Percentiles rank a stretch among this genome's conserved stretches.
Conservation (phyloP, 37 sponge, comb jelly and placozoan species). For the Haliclona indistincta region DNA sequence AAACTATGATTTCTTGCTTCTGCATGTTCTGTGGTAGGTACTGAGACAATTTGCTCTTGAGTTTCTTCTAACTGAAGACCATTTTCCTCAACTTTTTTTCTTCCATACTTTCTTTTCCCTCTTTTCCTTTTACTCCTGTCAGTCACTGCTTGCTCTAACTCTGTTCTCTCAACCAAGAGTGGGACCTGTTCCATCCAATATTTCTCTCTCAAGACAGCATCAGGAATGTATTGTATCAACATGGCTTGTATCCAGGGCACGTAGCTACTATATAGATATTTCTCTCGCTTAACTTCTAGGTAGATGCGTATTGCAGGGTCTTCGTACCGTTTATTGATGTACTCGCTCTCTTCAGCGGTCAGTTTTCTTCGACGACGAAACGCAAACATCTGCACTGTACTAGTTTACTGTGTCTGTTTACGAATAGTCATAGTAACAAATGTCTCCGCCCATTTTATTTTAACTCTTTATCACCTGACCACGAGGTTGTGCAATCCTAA, state of each 20-base stretch:
- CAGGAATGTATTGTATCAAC: slow-evolving; percentile 20
- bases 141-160: neutral
- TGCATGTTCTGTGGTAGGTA: no score
- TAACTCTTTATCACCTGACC: neutral
- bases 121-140: neutral
- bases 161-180: neutral
- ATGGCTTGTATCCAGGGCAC: slow-evolving; percentile 48
- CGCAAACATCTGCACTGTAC: slow-evolving; percentile 17
- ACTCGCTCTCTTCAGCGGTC: slow-evolving; percentile 9
- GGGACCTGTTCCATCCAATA: slow-evolving; percentile 7
- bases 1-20: no score
- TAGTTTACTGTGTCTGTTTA: neutral
- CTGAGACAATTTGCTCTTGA: no score
- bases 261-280: slow-evolving; percentile 28
- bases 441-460: no score
- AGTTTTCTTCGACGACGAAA: slow-evolving; percentile 1
- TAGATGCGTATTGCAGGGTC: slow-evolving; percentile 42
- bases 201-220: slow-evolving; percentile 2
- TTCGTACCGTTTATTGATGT: slow-evolving; percentile 38
- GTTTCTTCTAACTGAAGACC: no score
- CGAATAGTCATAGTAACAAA: slow-evolving; percentile 5
- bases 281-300: slow-evolving; percentile 17
- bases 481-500: neutral
- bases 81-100: no score
- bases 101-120: no score